phyloP scores from a whole-genome alignment of 1,140 invertebrate species.

The Hypsibius dujardini region DNA sequence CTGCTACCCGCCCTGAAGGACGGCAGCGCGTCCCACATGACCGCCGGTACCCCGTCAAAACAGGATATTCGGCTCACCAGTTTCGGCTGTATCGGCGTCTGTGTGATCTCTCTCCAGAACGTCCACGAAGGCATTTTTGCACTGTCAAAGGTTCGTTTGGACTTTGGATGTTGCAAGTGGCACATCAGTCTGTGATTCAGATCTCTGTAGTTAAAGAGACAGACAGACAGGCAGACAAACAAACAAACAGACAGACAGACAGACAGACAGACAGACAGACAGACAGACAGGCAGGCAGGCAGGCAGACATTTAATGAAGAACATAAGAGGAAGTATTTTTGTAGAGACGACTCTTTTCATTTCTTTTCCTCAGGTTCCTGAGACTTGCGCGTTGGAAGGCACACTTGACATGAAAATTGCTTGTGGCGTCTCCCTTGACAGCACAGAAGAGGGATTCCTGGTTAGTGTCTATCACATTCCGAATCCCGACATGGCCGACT shows the following conservation, averaged over 20 bases:
- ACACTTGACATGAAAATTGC: neutral
- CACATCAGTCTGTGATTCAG: too few species aligned
- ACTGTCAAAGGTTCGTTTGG: neutral
- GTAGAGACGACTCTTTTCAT: neutral
- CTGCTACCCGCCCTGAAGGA: neutral
- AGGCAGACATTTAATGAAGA: too few species aligned
- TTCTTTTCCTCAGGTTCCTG: neutral
- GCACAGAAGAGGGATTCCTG: neutral
- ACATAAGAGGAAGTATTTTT: neutral
- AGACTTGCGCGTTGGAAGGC: neutral
- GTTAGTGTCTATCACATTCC: neutral
- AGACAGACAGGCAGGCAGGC: too few species aligned
- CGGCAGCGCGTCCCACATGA: neutral
- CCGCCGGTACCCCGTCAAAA: neutral
- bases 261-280: too few species aligned
- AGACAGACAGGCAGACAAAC: too few species aligned
- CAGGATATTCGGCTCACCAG: slow-evolving; percentile 2
- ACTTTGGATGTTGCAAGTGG: too few species aligned
- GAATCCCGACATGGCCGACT: too few species aligned
- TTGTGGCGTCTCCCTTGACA: neutral
- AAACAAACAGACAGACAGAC: too few species aligned
- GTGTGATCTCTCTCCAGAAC: neutral
- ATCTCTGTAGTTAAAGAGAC: too few species aligned
- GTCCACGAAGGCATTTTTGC: neutral
- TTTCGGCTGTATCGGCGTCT: neutral